Evolutionary conservation across 2,888 invertebrate genomes (phyloP), one percentile per base, ranked within the genome.

Genomic region (Lepidonotus clava): DNA sequence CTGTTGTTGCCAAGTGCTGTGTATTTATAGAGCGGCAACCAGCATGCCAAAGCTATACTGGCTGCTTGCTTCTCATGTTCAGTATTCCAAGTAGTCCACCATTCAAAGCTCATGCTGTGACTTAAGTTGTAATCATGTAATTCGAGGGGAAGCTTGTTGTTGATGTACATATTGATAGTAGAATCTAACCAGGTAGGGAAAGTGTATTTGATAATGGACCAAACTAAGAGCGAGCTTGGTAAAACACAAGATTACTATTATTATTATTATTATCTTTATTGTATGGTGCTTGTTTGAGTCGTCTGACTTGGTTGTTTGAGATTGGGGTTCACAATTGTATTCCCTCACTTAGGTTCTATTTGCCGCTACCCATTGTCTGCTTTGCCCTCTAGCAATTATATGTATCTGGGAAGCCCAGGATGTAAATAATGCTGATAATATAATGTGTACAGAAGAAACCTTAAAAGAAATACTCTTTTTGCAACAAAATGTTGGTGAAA

Each of bases 21-120:
- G 38, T 34, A 34, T 66, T 66, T n/a, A 34, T 5, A 14, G 71
- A 38, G 34, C 21, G 71, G 71, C 71, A 71, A 8, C 11, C 36
- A 34, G 36, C n/a, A n/a, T n/a, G 38, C 71, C 38, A 38, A 34
- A 34, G 5, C 36, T 38, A 71, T 18, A 71, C 36, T 36, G 11
- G 71, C 71, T 36, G 34, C 71, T 38, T 71, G 71, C 71, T 71
- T 71, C 71, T 71, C 71, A 34, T 34, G 18, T n/a, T 71, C 61
- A 61, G 71, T 38, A 71, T 71, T 71, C 71, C 36, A 5, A 71
- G 38, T 71, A 71, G 71, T 8, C 24, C 71, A 38, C 24, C 21
- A 24, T 71, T 71, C 71, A 71, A 71, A 71, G 71, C 71, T 36
- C 71, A 71, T 71, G 34, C 71, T 71, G 71, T 71, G 71, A 71